These are phyloP conservation scores for Troides oblongomaculatus DNA, from an alignment of 2,888 invertebrate species.

Conservation along the genomic window DNA sequence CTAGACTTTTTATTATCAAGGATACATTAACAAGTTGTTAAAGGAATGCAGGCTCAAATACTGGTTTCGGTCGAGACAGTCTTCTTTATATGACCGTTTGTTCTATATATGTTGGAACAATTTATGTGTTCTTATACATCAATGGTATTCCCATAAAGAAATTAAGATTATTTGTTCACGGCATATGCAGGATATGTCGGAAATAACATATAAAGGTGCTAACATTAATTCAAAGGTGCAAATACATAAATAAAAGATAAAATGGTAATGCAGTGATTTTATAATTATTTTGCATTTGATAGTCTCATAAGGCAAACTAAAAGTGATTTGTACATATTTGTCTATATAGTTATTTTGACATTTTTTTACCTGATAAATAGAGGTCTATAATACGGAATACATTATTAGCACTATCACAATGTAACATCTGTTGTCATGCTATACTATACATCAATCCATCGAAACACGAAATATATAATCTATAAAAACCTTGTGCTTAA, in stretches of 20 bases:
- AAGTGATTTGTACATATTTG: neutral
- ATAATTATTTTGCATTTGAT: too few species aligned
- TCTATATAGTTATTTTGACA: neutral
- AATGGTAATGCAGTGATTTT: too few species aligned
- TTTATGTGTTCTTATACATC: neutral
- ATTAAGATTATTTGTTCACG: neutral
- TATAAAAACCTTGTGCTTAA: slow-evolving; percentile 38
- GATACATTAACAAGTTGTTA: neutral
- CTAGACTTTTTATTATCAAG: neutral
- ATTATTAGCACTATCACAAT: slow-evolving; percentile 10
- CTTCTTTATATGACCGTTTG: neutral
- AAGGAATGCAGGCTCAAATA: slow-evolving; percentile 4
- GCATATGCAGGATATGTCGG: neutral
- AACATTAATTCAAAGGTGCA: neutral
- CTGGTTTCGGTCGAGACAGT: neutral
- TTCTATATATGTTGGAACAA: neutral
- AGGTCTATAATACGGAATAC: slow-evolving; percentile 4
- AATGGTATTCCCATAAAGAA: neutral
- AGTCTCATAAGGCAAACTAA: too few species aligned
- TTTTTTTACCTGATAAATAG: slow-evolving; percentile 4
- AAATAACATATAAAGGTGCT: neutral
- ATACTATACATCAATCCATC: slow-evolving; percentile 20
- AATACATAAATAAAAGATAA: neutral
- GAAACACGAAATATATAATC: slow-evolving; percentile 25
- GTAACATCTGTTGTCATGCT: slow-evolving; percentile 14